A percentile compares a stretch with the other conserved stretches of the same genome.
These are phyloP conservation scores for Drosophila obscura DNA, from an alignment of 1,140 invertebrate genomes.

Conservation along the genomic window DNA sequence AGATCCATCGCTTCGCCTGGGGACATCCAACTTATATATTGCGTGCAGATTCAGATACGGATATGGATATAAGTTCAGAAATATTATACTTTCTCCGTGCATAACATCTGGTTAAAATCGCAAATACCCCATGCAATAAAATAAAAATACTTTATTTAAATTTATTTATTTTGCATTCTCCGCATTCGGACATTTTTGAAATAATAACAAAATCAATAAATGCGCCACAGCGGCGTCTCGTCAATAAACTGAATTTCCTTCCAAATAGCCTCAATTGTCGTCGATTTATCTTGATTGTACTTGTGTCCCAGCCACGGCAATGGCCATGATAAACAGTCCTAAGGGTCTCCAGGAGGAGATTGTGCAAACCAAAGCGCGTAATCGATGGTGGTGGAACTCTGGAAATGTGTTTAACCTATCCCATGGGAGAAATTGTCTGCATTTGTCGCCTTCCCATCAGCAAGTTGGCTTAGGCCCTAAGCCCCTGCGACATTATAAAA, in stretches of 20 bases:
- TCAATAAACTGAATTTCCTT: constrained; percentile 60
- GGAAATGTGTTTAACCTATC: constrained; percentile 7
- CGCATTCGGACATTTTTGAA: constrained; percentile 21
- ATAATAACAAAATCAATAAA: constrained; percentile 81
- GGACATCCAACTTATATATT: too few relatives aligned
- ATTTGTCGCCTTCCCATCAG: constrained; percentile 31
- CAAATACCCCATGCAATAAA: too few relatives aligned
- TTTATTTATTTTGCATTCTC: constrained; percentile 49
- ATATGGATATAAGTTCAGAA: too few relatives aligned
- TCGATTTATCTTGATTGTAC: constrained; percentile 77
- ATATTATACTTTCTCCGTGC: too few relatives aligned
- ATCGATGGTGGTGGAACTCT: constrained; percentile 37
- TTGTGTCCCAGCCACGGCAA: constrained; percentile 48
- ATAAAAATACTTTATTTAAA: constrained; percentile 42
- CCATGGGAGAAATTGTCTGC: constrained; percentile 15
- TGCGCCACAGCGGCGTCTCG: constrained; percentile 61
- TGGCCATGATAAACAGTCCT: constrained; percentile 64
- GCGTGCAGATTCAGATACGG: too few relatives aligned
- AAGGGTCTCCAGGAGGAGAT: constrained; percentile 23
- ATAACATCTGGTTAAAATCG: too few relatives aligned
- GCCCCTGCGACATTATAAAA: constrained; percentile 41
- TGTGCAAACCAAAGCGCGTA: constrained; percentile 52
- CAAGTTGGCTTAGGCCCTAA: constrained; percentile 36
- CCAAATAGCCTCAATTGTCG: constrained; percentile 66
- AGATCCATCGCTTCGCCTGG: too few relatives aligned